Percentiles rank a stretch among this genome's conserved stretches.
phyloP scores from a whole-genome alignment of 2,113 vertebrate species.

The Urocynchramus pylzowi region DNA sequence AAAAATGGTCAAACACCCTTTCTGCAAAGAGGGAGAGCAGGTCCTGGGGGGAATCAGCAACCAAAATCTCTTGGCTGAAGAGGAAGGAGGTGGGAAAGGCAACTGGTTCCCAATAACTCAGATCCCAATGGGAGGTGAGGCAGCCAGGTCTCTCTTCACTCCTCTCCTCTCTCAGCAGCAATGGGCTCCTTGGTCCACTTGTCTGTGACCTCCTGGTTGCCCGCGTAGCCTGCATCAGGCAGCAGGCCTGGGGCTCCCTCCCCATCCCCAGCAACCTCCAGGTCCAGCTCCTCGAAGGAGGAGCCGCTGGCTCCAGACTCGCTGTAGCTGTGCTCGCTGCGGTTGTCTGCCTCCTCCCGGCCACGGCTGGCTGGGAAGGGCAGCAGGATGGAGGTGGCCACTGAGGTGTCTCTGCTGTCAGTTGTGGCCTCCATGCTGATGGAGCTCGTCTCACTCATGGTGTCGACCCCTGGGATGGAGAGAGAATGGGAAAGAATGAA shows the following conservation, averaged over 20 bases:
- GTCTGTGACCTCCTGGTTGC: slow-evolving; percentile 42
- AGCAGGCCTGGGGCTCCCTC: slow-evolving; percentile 52
- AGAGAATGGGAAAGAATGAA: slow-evolving; percentile 7
- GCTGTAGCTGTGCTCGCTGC: slow-evolving; percentile 82
- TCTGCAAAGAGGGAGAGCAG: slow-evolving; percentile 24
- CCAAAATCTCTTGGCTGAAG: slow-evolving; percentile 17
- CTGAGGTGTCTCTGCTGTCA: slow-evolving; percentile 84
- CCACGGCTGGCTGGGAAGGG: slow-evolving; percentile 68
- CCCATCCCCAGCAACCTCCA: slow-evolving; percentile 70
- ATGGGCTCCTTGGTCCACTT: slow-evolving; percentile 70
- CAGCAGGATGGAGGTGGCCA: slow-evolving; percentile 77
- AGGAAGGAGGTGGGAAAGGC: slow-evolving; percentile 43
- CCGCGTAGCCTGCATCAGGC: not conserved
- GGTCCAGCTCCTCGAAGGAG: slow-evolving; percentile 94
- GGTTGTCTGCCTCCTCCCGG: slow-evolving; percentile 75
- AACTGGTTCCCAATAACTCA: slow-evolving; percentile 27
- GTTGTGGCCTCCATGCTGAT: slow-evolving; percentile 79
- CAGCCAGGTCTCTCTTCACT: slow-evolving; percentile 34
- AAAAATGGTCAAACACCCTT: not conserved
- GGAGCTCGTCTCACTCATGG: slow-evolving; percentile 77
- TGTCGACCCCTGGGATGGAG: slow-evolving; percentile 64
- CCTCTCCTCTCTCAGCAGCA: slow-evolving; percentile 66
- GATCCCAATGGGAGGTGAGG: not conserved
- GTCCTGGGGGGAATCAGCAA: not conserved
- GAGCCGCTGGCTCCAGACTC: slow-evolving; percentile 89